These are phyloP conservation scores for Hedychridium roseum DNA, from an alignment of 2,888 invertebrate species.

Conservation along the genomic window DNA sequence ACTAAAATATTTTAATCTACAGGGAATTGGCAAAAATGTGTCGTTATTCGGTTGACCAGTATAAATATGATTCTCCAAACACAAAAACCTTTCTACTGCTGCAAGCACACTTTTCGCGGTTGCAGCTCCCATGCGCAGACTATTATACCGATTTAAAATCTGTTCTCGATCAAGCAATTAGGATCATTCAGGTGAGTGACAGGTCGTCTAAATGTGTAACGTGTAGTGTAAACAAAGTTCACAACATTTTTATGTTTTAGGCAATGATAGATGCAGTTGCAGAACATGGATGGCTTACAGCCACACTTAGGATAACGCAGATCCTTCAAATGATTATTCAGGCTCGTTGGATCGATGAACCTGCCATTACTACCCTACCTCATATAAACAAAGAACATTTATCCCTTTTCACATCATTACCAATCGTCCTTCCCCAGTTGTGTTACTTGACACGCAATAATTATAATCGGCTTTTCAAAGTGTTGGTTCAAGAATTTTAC, in stretches of 20 bases:
- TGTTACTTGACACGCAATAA: constrained; percentile 67
- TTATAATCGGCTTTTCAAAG: constrained; percentile 70
- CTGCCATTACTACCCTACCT: constrained; percentile 80
- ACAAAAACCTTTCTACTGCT: constrained; percentile 93
- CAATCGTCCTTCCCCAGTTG: constrained; percentile 68
- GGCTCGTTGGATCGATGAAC: constrained; percentile 84
- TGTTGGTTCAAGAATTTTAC: constrained; percentile 72
- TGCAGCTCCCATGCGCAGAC: constrained; percentile 87
- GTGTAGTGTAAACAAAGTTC: too few species aligned
- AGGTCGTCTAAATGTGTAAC: neutral
- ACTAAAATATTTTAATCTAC: constrained; percentile 41
- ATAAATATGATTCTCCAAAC: constrained; percentile 88
- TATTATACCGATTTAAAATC: constrained; percentile 96
- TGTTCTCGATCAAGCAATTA: constrained; percentile 93
- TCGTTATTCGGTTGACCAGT: constrained; percentile 75
- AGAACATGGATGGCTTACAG: constrained; percentile 88
- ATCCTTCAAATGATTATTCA: constrained; percentile 92
- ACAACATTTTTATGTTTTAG: constrained; percentile 65
- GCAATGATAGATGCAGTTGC: constrained; percentile 96
- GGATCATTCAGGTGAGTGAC: constrained; percentile 83
- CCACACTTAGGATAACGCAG: constrained; percentile 79
- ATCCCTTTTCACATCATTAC: constrained; percentile 65
- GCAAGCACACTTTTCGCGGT: constrained; percentile 91
- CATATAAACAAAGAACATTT: constrained; percentile 74
- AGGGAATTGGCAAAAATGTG: constrained; percentile 84